Evolutionary conservation across 2,888 invertebrate species (phyloP), one percentile per base, ranked within the genome.

Genomic region (Phania funesta): DNA sequence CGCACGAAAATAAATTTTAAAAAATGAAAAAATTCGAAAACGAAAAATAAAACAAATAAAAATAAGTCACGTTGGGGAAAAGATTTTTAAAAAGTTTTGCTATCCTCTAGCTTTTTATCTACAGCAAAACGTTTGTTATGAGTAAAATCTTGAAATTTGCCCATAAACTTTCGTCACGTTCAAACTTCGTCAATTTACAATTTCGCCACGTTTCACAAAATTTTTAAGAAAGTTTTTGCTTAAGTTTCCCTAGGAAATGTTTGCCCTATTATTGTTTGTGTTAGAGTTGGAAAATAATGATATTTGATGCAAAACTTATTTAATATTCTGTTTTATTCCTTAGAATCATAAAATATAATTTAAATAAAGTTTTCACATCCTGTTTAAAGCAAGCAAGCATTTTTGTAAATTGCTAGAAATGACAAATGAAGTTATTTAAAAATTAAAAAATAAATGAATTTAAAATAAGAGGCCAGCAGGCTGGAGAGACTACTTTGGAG

Each of bases 201-300:
- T 74, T 62, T 32, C 62, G 22, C 62, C 62, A 73, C 73, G 73
- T 73, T 62, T 32, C 6, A 29, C 1, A 62, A 52, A 52, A 62
- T 62, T 20, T 52, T 62, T 8, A 52, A 52, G 20, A 41, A 62
- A 70, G 35, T 48, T 48, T 0, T 26, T 13, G 24, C n/a, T 16
- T 13, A 2, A 2, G 7, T 50, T 13, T 38, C 26, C 9, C 4
- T 13, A 13, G 35, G 13, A 74, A 24, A 24, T 54, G 32, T 35
- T 64, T 64, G 22, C 52, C 9, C 62, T 41, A 13, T 1, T 52
- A 29, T 73, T 62, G 41, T 44, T 26, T 29, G 41, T 44, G 22
- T 38, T 60, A 26, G 38, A 26, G 48, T 73, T n/a, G n/a, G 50
- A 41, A 18, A 52, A 73, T 44, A 52, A 52, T 52, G 38, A 22